Base-by-base conservation (phyloP, 2,113 vertebrate genomes). In the Neopipo cinnamomea region DNA sequence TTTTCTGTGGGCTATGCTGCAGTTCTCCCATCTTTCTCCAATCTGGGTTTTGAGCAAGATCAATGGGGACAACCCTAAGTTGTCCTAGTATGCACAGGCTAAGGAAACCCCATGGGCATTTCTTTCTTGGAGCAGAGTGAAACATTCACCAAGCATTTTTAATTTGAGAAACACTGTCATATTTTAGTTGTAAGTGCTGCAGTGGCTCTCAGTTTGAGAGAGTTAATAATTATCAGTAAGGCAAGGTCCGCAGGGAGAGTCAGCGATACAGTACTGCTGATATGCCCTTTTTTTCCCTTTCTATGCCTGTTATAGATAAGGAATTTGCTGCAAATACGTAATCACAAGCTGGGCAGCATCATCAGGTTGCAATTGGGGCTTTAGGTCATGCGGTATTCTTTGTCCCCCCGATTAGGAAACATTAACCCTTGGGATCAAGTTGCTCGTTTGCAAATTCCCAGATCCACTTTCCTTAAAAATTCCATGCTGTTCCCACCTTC, bases 181-280 rank as follows among this genome's bases (percentile, higher is more conserved):
- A 42, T 76, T 62, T 65, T 37, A 33, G n/a, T 75, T 82, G 72
- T 0, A 3, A 63, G 56, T 59, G 77, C 44, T 61, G 52, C 52
- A 50, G 41, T 24, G 25, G 37, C 13, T 83, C 41, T 92, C 50
- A 11, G 28, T 70, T 88, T 70, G 50, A 25, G 28, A 33, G n/a
- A 77, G 90, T 96, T 94, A 94, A 90, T 96, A 42, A 94, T 97
- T 91, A 74, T 27, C 74, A 67, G 63, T 35, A 66, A 70, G 49
- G 79, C 79, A 93, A 88, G 83, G 79, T 88, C 91, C 86, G 75
- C 59, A 53, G 63, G 50, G 88, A 83, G 44, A 75, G 71, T 19
- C 49, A 62, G 46, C 0, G 2, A 27, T 91, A 90, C 55, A 58
- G 33, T 66, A 28, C 75, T 88, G 75, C 70, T 91, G 89, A 87